Evolutionary conservation across 2,113 vertebrate species (phyloP).

Genomic region (Leptobrachium leishanense): DNA sequence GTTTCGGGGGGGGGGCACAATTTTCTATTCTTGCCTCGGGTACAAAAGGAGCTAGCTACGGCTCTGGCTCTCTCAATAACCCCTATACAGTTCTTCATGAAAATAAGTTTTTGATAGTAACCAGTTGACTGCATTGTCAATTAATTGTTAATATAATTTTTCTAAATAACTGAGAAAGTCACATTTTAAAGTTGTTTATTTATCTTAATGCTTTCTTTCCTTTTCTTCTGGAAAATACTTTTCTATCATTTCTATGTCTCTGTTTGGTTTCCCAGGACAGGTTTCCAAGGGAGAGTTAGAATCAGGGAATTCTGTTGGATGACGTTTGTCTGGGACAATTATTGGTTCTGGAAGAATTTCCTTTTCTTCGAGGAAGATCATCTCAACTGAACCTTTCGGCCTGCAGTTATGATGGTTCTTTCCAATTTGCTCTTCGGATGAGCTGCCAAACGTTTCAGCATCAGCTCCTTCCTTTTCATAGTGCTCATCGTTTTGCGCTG

Average conservation of each 20-base stretch:
- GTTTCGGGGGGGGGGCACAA: no score
- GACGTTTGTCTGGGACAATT: neutral
- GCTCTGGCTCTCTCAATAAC: no score
- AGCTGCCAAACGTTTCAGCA: slow-evolving; percentile 5
- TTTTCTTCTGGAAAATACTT: neutral
- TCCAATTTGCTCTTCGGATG: slow-evolving; percentile 34
- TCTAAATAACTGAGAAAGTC: neutral
- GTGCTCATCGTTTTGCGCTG: neutral
- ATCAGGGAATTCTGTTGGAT: slow-evolving; percentile 14
- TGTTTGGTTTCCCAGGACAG: slow-evolving; percentile 15
- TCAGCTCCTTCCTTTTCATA: neutral
- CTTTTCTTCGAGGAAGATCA: neutral
- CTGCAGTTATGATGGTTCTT: slow-evolving; percentile 3
- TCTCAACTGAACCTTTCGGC: slow-evolving; percentile 20
- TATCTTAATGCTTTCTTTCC: neutral
- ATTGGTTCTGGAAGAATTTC: slow-evolving; percentile 2
- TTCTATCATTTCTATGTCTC: neutral
- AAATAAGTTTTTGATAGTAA: no score
- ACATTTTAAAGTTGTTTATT: neutral
- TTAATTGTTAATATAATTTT: no score
- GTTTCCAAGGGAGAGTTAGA: neutral
- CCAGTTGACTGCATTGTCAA: no score
- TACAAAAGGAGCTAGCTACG: no score
- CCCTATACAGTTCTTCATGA: no score
- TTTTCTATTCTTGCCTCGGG: no score